Percentiles rank a stretch among this genome's conserved stretches.
These are phyloP conservation scores for Rhadinocentrus ornatus DNA, from an alignment of 2,797 vertebrate genomes.

Conservation along the genomic window DNA sequence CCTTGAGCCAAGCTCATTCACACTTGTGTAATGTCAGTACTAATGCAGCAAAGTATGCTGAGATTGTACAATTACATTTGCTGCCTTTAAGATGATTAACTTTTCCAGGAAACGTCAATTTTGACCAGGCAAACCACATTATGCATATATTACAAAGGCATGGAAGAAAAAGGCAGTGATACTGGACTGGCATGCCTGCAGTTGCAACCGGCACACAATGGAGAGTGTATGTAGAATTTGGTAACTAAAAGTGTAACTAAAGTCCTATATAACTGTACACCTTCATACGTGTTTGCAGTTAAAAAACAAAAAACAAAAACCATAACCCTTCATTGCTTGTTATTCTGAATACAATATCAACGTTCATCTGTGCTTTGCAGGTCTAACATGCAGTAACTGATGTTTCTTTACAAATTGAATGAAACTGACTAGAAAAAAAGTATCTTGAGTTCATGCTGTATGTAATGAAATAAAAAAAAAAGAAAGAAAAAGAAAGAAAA, in stretches of 20 bases:
- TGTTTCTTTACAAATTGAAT: neutral
- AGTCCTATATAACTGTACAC: neutral
- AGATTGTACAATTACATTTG: neutral
- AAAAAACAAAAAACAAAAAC: neutral
- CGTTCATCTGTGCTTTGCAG: neutral
- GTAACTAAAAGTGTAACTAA: neutral
- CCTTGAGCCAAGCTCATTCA: neutral
- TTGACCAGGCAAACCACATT: neutral
- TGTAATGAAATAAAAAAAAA: too few species aligned
- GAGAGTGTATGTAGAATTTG: neutral
- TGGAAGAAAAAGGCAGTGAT: neutral
- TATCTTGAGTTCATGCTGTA: too few species aligned
- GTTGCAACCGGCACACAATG: neutral
- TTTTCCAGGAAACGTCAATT: neutral
- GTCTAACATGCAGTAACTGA: neutral
- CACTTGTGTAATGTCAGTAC: neutral
- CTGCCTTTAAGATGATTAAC: neutral
- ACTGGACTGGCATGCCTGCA: neutral
- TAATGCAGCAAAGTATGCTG: neutral
- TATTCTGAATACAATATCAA: neutral
- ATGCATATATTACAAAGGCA: neutral
- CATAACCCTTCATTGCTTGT: neutral
- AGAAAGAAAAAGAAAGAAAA: neutral
- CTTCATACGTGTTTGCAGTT: neutral
- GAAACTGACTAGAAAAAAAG: neutral